Percentiles rank a stretch among this genome's conserved stretches.
These are phyloP conservation scores for Corydoras sp. DNA, from an alignment of 2,113 vertebrate species.

Conservation along the genomic window DNA sequence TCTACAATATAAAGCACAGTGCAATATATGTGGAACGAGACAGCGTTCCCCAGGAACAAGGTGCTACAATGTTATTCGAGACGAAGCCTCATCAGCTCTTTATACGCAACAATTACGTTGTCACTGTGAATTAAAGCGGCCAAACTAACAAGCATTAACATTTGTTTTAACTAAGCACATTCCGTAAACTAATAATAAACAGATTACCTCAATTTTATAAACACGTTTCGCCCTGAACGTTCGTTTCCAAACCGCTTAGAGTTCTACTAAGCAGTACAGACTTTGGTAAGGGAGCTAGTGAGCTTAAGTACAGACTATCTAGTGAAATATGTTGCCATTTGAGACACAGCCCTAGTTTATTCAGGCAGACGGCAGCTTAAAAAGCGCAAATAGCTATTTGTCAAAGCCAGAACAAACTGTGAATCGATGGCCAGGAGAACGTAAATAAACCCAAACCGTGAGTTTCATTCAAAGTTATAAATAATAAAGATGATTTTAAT, in stretches of 20 bases:
- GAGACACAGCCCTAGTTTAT: neutral
- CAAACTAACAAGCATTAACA: too few species aligned
- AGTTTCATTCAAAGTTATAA: constrained; percentile 40
- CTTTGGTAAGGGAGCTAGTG: neutral
- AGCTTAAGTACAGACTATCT: neutral
- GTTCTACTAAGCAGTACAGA: neutral
- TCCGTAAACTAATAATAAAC: too few species aligned
- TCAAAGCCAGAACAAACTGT: neutral
- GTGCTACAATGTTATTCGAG: constrained; percentile 46
- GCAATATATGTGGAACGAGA: too few species aligned
- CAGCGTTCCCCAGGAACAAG: too few species aligned
- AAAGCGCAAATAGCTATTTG: neutral
- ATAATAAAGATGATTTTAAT: neutral
- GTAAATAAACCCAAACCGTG: neutral
- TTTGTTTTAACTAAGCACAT: too few species aligned
- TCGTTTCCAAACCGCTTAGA: neutral
- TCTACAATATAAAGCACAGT: too few species aligned
- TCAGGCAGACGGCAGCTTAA: neutral
- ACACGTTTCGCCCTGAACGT: too few species aligned
- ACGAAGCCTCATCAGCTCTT: too few species aligned
- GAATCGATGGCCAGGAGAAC: neutral
- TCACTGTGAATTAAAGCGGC: too few species aligned
- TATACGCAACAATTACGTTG: too few species aligned
- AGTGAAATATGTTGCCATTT: neutral
- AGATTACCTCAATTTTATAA: too few species aligned